Evolutionary conservation across 2,113 vertebrate genomes (phyloP).

Genomic region (Trematomus loennbergii): DNA sequence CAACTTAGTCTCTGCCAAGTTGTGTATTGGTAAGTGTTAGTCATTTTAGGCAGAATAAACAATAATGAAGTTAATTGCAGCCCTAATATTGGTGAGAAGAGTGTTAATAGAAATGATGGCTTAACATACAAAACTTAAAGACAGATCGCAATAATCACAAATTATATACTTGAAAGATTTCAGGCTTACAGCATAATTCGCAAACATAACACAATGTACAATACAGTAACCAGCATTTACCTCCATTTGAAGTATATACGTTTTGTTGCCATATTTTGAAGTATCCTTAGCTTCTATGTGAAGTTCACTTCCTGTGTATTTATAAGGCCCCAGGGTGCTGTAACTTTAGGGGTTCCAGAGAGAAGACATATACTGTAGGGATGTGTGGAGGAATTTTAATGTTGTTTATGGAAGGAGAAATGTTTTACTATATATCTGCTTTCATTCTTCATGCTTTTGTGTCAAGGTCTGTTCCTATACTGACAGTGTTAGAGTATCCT

Average conservation of each 20-base stretch:
- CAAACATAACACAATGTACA: too few relatives aligned
- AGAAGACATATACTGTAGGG: not conserved
- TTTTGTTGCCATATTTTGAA: constrained; percentile 15
- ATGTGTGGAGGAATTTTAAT: not conserved
- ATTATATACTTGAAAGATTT: not conserved
- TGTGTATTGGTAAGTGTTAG: too few relatives aligned
- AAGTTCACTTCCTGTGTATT: not conserved
- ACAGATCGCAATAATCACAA: not conserved
- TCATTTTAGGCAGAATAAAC: too few relatives aligned
- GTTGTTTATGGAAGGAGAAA: constrained; percentile 9
- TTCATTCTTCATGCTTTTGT: constrained; percentile 40
- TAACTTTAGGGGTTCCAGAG: constrained; percentile 10
- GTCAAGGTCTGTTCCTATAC: constrained; percentile 41
- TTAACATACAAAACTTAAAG: not conserved
- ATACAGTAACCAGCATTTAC: constrained; percentile 15
- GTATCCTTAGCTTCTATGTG: constrained; percentile 1
- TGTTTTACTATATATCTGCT: constrained; percentile 24
- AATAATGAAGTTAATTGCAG: not conserved
- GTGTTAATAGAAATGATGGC: not conserved
- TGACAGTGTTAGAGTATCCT: constrained; percentile 51
- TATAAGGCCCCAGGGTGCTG: not conserved
- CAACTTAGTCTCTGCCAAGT: not conserved
- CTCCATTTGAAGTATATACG: not conserved
- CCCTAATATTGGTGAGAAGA: not conserved
- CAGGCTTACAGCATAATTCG: too few relatives aligned